Evolutionary conservation across 1,140 invertebrate genomes (phyloP).

Genomic region (Reticulitermes speratus): DNA sequence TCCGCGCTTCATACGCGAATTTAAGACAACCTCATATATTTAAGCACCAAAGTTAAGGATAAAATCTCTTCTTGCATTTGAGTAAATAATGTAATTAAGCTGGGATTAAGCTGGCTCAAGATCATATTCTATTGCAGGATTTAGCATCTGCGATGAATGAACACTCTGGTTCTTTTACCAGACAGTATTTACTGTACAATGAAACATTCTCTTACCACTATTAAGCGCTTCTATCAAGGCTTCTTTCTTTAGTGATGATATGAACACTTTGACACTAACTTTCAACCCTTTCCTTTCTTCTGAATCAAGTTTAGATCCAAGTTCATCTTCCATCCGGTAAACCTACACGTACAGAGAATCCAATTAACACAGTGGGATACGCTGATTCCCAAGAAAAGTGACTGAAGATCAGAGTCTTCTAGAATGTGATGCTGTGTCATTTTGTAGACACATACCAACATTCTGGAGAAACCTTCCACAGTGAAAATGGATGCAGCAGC

Average conservation of each 20-base stretch:
- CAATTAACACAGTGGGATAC: not conserved
- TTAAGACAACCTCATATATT: too few relatives aligned
- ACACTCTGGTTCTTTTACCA: too few relatives aligned
- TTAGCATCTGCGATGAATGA: too few relatives aligned
- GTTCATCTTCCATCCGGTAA: constrained; percentile 40
- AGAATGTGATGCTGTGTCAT: too few relatives aligned
- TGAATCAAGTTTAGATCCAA: constrained; percentile 39
- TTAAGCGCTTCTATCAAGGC: constrained; percentile 51
- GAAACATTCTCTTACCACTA: constrained; percentile 45
- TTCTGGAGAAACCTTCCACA: not conserved
- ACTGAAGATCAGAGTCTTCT: not conserved
- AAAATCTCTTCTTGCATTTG: too few relatives aligned
- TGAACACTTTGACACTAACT: constrained; percentile 59
- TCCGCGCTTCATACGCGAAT: too few relatives aligned
- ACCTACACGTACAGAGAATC: constrained; percentile 38
- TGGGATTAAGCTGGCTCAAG: too few relatives aligned
- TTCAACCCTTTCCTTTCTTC: constrained; percentile 57
- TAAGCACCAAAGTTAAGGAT: too few relatives aligned
- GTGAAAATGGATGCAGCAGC: too few relatives aligned
- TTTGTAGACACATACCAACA: too few relatives aligned
- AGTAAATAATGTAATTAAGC: too few relatives aligned
- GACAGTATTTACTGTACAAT: not conserved
- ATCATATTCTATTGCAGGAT: too few relatives aligned
- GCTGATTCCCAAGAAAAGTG: not conserved
- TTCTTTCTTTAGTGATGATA: constrained; percentile 48